Evolutionary conservation across 2,113 vertebrate species (phyloP), one percentile per base, ranked within the genome.

Genomic region (Phodopus roborovskii): DNA sequence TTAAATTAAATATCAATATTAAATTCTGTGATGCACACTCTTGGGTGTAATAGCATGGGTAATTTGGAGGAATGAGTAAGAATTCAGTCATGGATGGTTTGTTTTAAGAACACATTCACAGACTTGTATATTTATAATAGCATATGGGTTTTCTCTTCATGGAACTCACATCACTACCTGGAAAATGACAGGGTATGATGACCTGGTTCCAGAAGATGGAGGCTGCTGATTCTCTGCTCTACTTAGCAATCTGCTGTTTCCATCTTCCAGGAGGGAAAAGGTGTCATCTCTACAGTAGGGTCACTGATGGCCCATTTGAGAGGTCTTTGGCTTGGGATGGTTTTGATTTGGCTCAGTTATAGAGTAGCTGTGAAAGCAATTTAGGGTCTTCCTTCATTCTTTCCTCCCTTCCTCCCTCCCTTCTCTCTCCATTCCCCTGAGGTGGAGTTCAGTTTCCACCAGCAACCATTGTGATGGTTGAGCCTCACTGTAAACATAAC

Each of bases 1-100:
- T 36, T 64, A 81, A 93, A 58, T 96, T 84, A 79, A 94, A 89
- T 84, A 90, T 36, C n/a, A 50, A 39, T 86, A 42, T 74, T 87
- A 64, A 92, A 90, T 92, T 70, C 62, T 70, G 19, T 73, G 66
- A 62, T 74, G 48, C 28, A n/a, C 16, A 15, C 33, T 77, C 56
- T 62, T 78, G 66, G 60, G 78, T 89, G 45, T 73, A 66, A 50
- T 64, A 11, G 19, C 77, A n/a, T 68, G 45, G 53, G 66, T 78
- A 68, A 93, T 73, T 73, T 84, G 81, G 50, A 93, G 53, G 45
- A 77, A 17, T 60, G 60, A 88, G 39, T 85, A n/a, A 88, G 75
- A 77, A 48, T 56, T 81, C 56, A 48, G 10, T 13, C 73, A 1
- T 39, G 45, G 36, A 7, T 17, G 78, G 53, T 79, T 91, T 91